Conservation (phyloP, 2,888 invertebrate species). For the Eupelmus urozonus region DNA sequence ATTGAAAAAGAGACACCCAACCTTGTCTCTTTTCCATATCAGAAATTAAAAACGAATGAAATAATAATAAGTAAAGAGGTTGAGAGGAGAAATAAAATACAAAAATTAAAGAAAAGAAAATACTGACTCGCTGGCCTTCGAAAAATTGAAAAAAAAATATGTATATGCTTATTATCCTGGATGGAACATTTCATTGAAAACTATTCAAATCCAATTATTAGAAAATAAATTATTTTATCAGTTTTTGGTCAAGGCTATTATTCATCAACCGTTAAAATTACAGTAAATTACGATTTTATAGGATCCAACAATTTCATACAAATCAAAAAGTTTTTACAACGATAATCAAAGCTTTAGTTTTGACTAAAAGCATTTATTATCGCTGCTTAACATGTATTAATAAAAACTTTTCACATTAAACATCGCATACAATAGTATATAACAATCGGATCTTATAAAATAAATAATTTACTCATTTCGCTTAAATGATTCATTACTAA, state of each 20-base stretch:
- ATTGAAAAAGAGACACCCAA: conserved; percentile 37
- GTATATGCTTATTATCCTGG: conserved; percentile 51
- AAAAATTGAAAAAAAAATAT: conserved; percentile 45
- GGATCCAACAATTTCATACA: conserved; percentile 44
- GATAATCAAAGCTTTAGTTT: conserved; percentile 2
- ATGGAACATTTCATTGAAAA: conserved; percentile 56
- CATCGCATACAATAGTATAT: conserved; percentile 7
- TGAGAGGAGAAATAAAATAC: conserved; percentile 47
- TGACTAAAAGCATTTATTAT: conserved; percentile 9
- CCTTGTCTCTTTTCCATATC: conserved; percentile 36
- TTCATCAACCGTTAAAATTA: conserved; percentile 37
- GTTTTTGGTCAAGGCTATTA: conserved; percentile 50
- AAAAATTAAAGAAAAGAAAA: conserved; percentile 57
- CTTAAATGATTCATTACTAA: background rate
- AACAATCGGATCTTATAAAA: conserved; percentile 55
- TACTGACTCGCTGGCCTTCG: conserved; percentile 58
- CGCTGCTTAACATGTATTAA: background rate
- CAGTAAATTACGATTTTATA: conserved; percentile 50
- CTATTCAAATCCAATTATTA: conserved; percentile 19
- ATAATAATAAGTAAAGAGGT: conserved; percentile 32
- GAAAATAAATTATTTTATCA: conserved; percentile 50
- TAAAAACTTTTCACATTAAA: conserved; percentile 9
- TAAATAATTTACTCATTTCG: conserved; percentile 46
- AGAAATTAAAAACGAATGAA: conserved; percentile 53
- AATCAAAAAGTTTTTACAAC: conserved; percentile 19